Evolutionary conservation across 2,113 vertebrate genomes (phyloP).

Genomic region (Silurus asotus): DNA sequence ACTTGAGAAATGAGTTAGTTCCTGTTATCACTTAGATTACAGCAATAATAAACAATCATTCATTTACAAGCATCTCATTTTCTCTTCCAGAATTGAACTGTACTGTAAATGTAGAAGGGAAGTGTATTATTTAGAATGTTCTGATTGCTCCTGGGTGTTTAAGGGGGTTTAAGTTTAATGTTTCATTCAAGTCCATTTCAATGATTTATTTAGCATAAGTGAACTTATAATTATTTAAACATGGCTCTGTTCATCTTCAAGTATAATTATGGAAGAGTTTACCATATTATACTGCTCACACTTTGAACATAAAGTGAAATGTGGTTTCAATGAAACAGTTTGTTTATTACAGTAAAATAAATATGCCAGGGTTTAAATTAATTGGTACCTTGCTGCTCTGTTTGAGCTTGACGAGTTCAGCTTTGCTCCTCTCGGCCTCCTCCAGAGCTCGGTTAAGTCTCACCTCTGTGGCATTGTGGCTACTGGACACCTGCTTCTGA

Average conservation of each 20-base stretch:
- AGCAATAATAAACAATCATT: too few species aligned
- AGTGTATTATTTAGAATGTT: background rate
- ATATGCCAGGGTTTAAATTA: background rate
- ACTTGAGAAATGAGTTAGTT: too few species aligned
- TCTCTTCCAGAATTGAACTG: background rate
- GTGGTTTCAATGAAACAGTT: background rate
- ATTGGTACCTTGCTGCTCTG: slow-evolving; percentile 82
- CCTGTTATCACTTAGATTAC: too few species aligned
- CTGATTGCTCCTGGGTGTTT: background rate
- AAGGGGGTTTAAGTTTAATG: background rate
- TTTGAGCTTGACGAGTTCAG: slow-evolving; percentile 81
- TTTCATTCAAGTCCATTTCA: background rate
- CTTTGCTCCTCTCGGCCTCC: slow-evolving; percentile 82
- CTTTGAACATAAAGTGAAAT: background rate
- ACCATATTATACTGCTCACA: too few species aligned
- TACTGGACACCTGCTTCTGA: slow-evolving; percentile 80
- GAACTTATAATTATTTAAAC: background rate
- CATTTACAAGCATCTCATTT: background rate
- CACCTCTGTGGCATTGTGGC: slow-evolving; percentile 79
- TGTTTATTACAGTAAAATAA: background rate
- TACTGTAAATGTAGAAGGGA: background rate
- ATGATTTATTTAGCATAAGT: background rate
- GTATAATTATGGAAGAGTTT: background rate
- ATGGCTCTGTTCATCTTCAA: background rate
- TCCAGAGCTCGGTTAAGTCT: slow-evolving; percentile 90